Evolutionary conservation across 1,140 invertebrate species (phyloP).

Genomic region (Drosophila ironensis): DNA sequence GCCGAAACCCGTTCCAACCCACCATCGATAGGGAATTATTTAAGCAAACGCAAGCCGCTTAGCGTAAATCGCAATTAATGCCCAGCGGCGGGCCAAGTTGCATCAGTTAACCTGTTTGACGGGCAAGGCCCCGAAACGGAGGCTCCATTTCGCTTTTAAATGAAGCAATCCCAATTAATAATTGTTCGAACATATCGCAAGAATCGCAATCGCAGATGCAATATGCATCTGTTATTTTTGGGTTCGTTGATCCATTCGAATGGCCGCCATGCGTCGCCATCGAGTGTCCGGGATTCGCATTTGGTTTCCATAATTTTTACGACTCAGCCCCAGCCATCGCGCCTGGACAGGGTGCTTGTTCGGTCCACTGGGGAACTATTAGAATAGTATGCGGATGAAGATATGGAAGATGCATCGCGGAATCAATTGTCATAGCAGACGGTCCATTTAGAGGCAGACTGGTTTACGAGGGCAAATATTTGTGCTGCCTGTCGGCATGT

Average conservation of each 20-base stretch:
- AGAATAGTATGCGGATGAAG: background rate
- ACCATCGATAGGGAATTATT: slow-evolving; percentile 30
- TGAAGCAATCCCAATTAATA: slow-evolving; percentile 52
- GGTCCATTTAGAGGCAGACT: slow-evolving; percentile 20
- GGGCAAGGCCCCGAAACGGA: slow-evolving; percentile 3
- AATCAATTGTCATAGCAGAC: slow-evolving; percentile 57
- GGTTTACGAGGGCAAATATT: slow-evolving; percentile 62
- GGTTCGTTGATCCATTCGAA: slow-evolving; percentile 58
- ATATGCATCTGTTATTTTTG: slow-evolving; percentile 38
- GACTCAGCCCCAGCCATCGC: slow-evolving; percentile 35
- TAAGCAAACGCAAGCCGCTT: slow-evolving; percentile 48
- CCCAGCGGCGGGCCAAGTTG: slow-evolving; percentile 37
- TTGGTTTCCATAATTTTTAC: slow-evolving; percentile 55
- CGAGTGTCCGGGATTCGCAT: slow-evolving; percentile 39
- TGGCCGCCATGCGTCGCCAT: slow-evolving; percentile 29
- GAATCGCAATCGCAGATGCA: slow-evolving; percentile 6
- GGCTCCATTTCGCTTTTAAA: slow-evolving; percentile 32
- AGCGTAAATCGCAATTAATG: slow-evolving; percentile 71
- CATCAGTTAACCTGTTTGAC: slow-evolving; percentile 24
- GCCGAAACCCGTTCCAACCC: slow-evolving; percentile 53
- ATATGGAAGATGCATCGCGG: slow-evolving; percentile 25
- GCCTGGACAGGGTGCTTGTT: too few relatives aligned
- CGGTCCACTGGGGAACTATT: slow-evolving; percentile 31
- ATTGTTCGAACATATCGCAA: slow-evolving; percentile 15
- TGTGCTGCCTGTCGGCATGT: slow-evolving; percentile 64